Conservation (phyloP, 2,888 invertebrate species). For the Dusona sp. region DNA sequence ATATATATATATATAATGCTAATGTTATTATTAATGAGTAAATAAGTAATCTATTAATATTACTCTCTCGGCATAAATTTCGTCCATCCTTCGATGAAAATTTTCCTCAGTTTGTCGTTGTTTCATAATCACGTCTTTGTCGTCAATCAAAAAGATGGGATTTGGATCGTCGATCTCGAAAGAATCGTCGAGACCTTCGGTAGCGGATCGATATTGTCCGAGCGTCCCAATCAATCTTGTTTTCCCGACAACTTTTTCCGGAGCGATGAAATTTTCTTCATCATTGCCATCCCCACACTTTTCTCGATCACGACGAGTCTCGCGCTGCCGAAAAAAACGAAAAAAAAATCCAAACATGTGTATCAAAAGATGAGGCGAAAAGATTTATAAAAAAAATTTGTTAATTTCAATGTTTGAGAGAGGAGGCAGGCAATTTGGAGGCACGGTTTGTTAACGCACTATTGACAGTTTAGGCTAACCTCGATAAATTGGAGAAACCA, state of each 20-base stretch:
- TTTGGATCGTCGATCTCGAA: conserved; percentile 56
- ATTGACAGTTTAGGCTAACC: conserved; percentile 55
- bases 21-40: neutral
- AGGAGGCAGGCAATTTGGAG: neutral
- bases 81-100: conserved; percentile 71
- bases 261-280: conserved; percentile 11
- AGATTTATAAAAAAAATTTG: neutral
- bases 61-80: conserved; percentile 70
- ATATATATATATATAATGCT: no score
- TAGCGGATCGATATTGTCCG: conserved; percentile 64
- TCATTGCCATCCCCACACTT: conserved; percentile 34
- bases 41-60: neutral
- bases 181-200: conserved; percentile 62
- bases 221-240: conserved; percentile 60
- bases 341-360: neutral
- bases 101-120: conserved; percentile 72
- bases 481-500: conserved; percentile 60
- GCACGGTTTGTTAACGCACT: conserved; percentile 18
- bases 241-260: conserved; percentile 49
- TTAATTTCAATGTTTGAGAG: neutral
- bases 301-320: conserved; percentile 26
- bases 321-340: conserved; percentile 40
- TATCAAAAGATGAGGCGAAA: neutral
- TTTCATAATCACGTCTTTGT: conserved; percentile 71
- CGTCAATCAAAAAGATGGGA: conserved; percentile 64